These are phyloP conservation scores for Calameuta filiformis DNA, from an alignment of 2,888 invertebrate genomes.

Conservation along the genomic window DNA sequence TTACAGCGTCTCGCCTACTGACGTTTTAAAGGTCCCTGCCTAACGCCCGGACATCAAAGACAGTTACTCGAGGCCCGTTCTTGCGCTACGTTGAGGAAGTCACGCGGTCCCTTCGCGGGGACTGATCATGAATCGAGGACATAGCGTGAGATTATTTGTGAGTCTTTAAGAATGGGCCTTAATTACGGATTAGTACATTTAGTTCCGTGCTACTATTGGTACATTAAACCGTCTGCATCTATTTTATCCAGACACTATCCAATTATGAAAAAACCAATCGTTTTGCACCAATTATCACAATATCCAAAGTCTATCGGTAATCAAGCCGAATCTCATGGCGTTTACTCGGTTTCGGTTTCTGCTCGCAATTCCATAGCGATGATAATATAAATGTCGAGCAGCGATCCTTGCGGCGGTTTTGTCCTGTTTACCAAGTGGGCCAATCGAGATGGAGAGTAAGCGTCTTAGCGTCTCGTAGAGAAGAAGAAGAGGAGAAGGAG, in stretches of 20 bases:
- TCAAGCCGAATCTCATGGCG: slow-evolving; percentile 1
- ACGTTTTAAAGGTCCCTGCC: not conserved
- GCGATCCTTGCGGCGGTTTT: slow-evolving; percentile 51
- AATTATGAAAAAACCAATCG: not conserved
- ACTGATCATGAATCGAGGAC: not conserved
- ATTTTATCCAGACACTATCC: not conserved
- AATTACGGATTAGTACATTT: not conserved
- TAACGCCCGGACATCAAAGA: not conserved
- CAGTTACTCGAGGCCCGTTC: not conserved
- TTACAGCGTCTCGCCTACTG: not conserved
- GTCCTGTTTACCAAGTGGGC: slow-evolving; percentile 65
- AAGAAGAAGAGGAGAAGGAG: not conserved
- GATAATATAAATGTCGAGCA: slow-evolving; percentile 43
- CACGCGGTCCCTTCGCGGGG: slow-evolving; percentile 32
- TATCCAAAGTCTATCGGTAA: not conserved
- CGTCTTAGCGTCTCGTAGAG: slow-evolving; percentile 6
- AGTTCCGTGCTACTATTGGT: not conserved
- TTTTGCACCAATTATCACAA: not conserved
- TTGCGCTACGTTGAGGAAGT: slow-evolving; percentile 50
- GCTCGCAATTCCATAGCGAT: not conserved
- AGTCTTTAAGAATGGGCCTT: not conserved
- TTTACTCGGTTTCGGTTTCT: slow-evolving; percentile 27
- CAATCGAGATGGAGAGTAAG: slow-evolving; percentile 65
- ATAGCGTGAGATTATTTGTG: not conserved
- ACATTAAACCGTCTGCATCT: not conserved